Conservation (phyloP, 2,797 vertebrate species). For the Sebastes taczanowskii region DNA sequence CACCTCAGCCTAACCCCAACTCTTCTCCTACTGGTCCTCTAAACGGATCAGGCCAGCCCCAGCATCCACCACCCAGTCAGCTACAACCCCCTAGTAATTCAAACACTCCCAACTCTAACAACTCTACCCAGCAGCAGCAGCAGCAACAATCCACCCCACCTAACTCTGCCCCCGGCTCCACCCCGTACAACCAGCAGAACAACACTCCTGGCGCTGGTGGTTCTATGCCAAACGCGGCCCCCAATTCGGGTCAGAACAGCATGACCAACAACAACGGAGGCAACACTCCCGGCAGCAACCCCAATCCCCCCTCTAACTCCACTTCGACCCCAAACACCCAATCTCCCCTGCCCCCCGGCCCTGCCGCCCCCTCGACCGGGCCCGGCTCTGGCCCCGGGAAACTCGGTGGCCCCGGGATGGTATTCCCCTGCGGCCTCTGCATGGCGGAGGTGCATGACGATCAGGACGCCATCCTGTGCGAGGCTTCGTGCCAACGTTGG, state of each 20-base stretch:
- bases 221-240: slow-evolving; percentile 82
- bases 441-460: slow-evolving; percentile 95
- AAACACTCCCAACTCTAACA: slow-evolving; percentile 80
- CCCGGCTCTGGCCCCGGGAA: slow-evolving; percentile 82
- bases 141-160: slow-evolving; percentile 86
- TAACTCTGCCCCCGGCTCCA: slow-evolving; percentile 84
- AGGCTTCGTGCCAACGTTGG: slow-evolving; percentile 98
- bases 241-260: slow-evolving; percentile 82
- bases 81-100: slow-evolving; percentile 79
- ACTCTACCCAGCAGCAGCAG: slow-evolving; percentile 78
- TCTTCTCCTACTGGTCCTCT: slow-evolving; percentile 83
- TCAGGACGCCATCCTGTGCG: slow-evolving; percentile 96
- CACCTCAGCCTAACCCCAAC: slow-evolving; percentile 83
- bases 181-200: slow-evolving; percentile 89
- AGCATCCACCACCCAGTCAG: slow-evolving; percentile 80
- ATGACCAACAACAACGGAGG: slow-evolving; percentile 82
- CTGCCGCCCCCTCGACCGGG: slow-evolving; percentile 74
- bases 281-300: slow-evolving; percentile 89
- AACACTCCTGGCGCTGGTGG: slow-evolving; percentile 84
- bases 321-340: slow-evolving; percentile 85
- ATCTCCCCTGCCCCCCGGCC: slow-evolving; percentile 81
- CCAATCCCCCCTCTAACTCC: slow-evolving; percentile 86
- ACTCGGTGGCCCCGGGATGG: slow-evolving; percentile 82
- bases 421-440: slow-evolving; percentile 92
- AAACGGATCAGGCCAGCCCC: slow-evolving; percentile 82